These are phyloP conservation scores for Salminus brasiliensis DNA, from an alignment of 2,113 vertebrate species.

Conservation along the genomic window DNA sequence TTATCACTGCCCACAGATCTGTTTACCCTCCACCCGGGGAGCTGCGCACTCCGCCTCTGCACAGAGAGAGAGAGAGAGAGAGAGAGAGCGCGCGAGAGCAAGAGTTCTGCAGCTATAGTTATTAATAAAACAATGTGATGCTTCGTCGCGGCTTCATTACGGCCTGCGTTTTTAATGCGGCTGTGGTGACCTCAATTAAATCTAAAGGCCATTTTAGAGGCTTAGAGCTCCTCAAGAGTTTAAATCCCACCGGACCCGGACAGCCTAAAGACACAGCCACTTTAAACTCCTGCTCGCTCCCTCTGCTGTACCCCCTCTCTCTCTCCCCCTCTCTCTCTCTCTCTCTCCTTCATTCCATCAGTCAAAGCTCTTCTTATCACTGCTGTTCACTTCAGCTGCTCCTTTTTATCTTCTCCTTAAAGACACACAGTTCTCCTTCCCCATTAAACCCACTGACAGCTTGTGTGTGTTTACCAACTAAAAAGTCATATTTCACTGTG, in stretches of 20 bases:
- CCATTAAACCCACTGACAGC: too few species aligned
- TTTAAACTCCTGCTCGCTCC: not conserved
- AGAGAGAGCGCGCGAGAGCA: not conserved
- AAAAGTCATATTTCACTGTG: too few species aligned
- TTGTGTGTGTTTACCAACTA: too few species aligned
- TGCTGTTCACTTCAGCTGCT: not conserved
- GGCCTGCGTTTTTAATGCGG: constrained; percentile 68
- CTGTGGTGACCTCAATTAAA: constrained; percentile 74
- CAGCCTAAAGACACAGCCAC: not conserved
- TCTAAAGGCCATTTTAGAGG: constrained; percentile 70
- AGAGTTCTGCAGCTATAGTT: constrained; percentile 37
- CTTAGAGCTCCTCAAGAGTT: constrained; percentile 65
- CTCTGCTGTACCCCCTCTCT: too few species aligned
- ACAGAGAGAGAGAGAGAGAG: not conserved
- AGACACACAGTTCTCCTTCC: not conserved
- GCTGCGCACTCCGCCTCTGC: too few species aligned
- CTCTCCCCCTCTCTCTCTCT: not conserved
- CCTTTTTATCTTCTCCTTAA: not conserved
- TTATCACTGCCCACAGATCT: constrained; percentile 6
- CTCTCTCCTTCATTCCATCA: not conserved
- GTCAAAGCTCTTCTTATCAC: not conserved
- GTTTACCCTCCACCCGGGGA: constrained; percentile 1
- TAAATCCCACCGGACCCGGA: constrained; percentile 69
- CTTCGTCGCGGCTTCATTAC: constrained; percentile 63
- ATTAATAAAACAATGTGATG: constrained; percentile 60